Evolutionary conservation across 2,888 invertebrate genomes (phyloP), one percentile per base, ranked within the genome.

Genomic region (Torymus tubicola): DNA sequence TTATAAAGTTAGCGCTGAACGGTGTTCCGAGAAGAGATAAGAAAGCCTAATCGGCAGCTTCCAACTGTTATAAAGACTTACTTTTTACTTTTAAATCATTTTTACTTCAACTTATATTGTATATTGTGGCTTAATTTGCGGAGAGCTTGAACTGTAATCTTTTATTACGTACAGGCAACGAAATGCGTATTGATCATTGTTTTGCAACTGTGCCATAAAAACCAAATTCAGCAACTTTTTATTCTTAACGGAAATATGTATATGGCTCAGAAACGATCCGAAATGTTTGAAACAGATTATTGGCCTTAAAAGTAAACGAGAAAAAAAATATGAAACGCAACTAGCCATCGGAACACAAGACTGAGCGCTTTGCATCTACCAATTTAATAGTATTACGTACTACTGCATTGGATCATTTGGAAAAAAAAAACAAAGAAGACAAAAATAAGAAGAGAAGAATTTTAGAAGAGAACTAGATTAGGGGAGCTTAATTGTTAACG

Each of bases 301-400:
- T 81, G 84, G 86, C 84, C 84, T 87, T 86, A 84, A 78, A 79
- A 75, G 72, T 86, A 84, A 78, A 79, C 75, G 72, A 85, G 77
- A 11, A 61, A 69, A 73, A 60, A 11, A 55, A 31, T 55, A n/a
- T 16, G 31, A 69, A 86, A 84, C 75, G 82, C 83, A 85, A 84
- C 81, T 84, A 86, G 83, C 83, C 85, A 85, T 84, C 86, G 84
- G 84, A 84, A 87, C 83, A 88, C 82, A 89, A 89, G 89, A 89
- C 89, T 89, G 89, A 89, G 83, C 85, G 85, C 86, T 85, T 86
- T 84, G 85, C 85, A 86, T 84, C 31, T 42, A 42, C 42, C 83
- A 84, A 78, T 86, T 84, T 78, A 73, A 69, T 85, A 86, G 81
- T 80, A 85, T 85, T 79, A 75, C 24, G 55, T 73, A 81, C 65